These are phyloP conservation scores for Xestia ashworthii DNA, from an alignment of 2,888 invertebrate genomes.

Conservation along the genomic window DNA sequence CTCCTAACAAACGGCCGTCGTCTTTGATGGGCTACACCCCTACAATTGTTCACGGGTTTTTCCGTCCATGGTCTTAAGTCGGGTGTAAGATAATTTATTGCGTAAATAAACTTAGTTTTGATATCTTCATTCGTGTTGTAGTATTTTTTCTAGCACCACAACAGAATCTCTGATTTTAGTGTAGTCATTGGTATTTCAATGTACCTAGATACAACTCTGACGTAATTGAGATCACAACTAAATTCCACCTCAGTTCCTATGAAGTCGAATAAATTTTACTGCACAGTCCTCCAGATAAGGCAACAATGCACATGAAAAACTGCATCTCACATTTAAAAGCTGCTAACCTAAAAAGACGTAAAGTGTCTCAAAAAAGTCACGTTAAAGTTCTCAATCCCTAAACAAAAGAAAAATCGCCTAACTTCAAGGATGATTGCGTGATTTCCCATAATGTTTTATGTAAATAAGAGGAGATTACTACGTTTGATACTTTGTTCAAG, in stretches of 20 bases:
- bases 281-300: not conserved
- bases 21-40: too few relatives aligned
- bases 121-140: too few relatives aligned
- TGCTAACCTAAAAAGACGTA: not conserved
- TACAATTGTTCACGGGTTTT: too few relatives aligned
- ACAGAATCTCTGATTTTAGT: not conserved
- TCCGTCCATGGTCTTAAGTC: too few relatives aligned
- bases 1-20: too few relatives aligned
- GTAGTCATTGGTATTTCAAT: not conserved
- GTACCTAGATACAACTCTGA: not conserved
- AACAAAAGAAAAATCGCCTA: constrained; percentile 19
- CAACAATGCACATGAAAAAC: constrained; percentile 2
- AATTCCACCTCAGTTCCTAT: not conserved
- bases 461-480: constrained; percentile 46
- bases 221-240: not conserved
- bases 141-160: too few relatives aligned
- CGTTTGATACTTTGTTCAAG: constrained; percentile 44
- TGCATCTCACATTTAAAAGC: not conserved
- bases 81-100: too few relatives aligned
- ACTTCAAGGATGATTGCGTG: constrained; percentile 36
- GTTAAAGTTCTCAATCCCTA: not conserved
- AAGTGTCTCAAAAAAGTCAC: not conserved
- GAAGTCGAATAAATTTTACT: not conserved
- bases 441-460: constrained; percentile 41
- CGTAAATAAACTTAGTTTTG: too few relatives aligned